A percentile compares a stretch with the other conserved stretches of the same genome.
phyloP scores from a whole-genome alignment of 2,113 vertebrate species.

The Perca fluviatilis region DNA sequence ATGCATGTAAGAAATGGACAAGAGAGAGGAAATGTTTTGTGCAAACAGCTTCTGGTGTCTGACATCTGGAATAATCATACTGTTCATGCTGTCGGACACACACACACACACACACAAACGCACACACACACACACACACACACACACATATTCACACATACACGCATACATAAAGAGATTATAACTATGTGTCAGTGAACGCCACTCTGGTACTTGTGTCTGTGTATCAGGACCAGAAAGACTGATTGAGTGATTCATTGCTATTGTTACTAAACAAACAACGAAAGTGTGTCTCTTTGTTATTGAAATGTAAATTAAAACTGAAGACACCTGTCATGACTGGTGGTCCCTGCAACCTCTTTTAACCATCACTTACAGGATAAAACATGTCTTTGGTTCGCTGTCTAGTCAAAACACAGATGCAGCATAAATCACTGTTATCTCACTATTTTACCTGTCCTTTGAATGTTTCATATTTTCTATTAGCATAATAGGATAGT shows the following conservation, averaged over 20 bases:
- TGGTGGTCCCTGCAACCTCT: conserved; percentile 7
- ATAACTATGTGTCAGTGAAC: conserved; percentile 2
- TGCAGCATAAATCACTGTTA: neutral
- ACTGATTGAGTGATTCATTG: neutral
- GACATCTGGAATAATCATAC: conserved; percentile 26
- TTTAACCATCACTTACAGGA: conserved; percentile 9
- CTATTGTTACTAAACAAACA: conserved; percentile 23
- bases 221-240: conserved; percentile 10
- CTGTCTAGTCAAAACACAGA: conserved; percentile 9
- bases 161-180: neutral
- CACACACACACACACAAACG: neutral
- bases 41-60: conserved; percentile 29
- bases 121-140: neutral
- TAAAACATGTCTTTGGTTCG: neutral
- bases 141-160: too few species aligned
- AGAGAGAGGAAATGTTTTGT: neutral
- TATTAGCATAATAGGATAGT: neutral
- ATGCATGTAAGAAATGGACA: neutral
- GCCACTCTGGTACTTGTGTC: neutral
- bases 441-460: neutral
- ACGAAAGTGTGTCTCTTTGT: conserved; percentile 11
- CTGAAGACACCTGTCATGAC: conserved; percentile 15
- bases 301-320: conserved; percentile 30
- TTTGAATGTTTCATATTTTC: neutral
- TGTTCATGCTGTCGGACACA: neutral